Evolutionary conservation across 1,140 invertebrate species (phyloP).

Genomic region (Dreissena rostriformis): DNA sequence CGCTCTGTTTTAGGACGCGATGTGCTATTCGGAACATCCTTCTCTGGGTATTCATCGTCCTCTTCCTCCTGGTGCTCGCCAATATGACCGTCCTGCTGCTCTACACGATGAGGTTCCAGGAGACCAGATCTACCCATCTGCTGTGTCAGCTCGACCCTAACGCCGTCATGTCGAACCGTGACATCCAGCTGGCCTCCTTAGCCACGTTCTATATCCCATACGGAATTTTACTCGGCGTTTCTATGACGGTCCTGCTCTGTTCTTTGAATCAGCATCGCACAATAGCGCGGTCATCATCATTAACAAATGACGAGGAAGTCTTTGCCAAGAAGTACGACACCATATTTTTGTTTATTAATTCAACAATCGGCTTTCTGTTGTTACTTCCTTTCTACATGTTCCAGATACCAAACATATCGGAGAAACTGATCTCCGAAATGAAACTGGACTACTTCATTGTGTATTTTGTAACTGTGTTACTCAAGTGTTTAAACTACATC

Average conservation of each 20-base stretch:
- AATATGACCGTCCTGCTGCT: constrained; percentile 35
- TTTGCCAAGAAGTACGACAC: constrained; percentile 21
- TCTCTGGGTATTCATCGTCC: constrained; percentile 41
- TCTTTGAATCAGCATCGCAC: constrained; percentile 29
- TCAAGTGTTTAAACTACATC: constrained; percentile 39
- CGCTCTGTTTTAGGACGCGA: constrained; percentile 5
- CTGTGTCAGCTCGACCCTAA: constrained; percentile 28
- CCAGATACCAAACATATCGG: constrained; percentile 23
- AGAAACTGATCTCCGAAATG: background rate
- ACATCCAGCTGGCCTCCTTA: constrained; percentile 25
- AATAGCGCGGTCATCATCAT: background rate
- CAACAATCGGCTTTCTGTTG: constrained; percentile 45
- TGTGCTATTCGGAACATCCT: constrained; percentile 39
- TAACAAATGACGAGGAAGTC: constrained; percentile 18
- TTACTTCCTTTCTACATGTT: constrained; percentile 46
- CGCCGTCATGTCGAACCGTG: constrained; percentile 3
- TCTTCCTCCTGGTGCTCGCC: constrained; percentile 51
- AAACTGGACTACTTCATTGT: constrained; percentile 3
- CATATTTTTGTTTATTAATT: constrained; percentile 43
- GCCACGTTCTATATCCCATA: constrained; percentile 49
- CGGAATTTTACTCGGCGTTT: constrained; percentile 40
- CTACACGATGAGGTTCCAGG: constrained; percentile 30
- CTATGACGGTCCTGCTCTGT: constrained; percentile 32
- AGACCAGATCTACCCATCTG: background rate
- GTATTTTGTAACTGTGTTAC: constrained; percentile 22